phyloP scores from a whole-genome alignment of 2,888 invertebrate genomes.

The Rotaria sp. region DNA sequence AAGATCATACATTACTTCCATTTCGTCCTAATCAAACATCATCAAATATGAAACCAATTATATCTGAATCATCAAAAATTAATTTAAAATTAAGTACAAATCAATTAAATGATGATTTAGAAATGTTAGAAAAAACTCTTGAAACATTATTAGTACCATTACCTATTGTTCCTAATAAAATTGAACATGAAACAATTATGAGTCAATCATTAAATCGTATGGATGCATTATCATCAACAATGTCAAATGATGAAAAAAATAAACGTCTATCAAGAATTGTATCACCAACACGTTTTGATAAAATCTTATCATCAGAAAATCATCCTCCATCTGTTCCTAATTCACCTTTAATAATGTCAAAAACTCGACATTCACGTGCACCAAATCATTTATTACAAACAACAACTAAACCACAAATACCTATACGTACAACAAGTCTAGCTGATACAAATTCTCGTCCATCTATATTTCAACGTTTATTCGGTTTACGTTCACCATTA shows the following conservation, averaged over 20 bases:
- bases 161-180: background rate
- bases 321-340: background rate
- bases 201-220: background rate
- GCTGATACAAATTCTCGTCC: background rate
- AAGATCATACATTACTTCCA: background rate
- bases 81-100: constrained; percentile 16
- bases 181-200: background rate
- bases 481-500: background rate
- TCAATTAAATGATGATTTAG: background rate
- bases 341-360: background rate
- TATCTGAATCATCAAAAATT: background rate
- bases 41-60: background rate
- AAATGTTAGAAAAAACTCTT: constrained; percentile 1
- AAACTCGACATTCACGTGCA: background rate
- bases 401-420: background rate
- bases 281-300: constrained; percentile 35
- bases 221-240: background rate
- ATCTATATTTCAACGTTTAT: constrained; percentile 13
- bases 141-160: constrained; percentile 8
- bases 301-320: background rate
- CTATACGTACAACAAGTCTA: constrained; percentile 4
- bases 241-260: constrained; percentile 33
- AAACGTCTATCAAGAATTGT: constrained; percentile 39
- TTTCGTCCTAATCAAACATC: background rate
- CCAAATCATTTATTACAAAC: background rate